A percentile compares a stretch with the other conserved stretches of the same genome.
phyloP scores from a whole-genome alignment of 2,797 vertebrate species.

The Oreortyx pictus region DNA sequence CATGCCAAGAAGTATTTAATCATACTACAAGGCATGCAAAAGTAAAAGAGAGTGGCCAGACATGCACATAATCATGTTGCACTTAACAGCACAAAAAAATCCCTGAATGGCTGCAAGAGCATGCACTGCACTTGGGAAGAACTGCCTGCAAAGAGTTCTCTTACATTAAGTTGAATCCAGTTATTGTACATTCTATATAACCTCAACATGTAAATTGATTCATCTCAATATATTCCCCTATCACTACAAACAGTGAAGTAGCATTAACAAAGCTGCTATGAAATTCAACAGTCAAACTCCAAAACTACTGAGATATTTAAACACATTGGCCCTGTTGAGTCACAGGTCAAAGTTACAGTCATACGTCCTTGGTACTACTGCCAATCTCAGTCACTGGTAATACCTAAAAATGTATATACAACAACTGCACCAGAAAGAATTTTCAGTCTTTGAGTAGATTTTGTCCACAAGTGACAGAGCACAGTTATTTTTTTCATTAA shows the following conservation, averaged over 20 bases:
- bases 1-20: background rate
- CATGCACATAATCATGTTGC: background rate
- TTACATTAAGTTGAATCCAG: background rate
- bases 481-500: background rate
- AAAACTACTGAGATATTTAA: background rate
- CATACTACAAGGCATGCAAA: background rate
- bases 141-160: rapidly evolving
- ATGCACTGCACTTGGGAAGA: rapidly evolving
- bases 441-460: background rate
- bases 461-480: background rate
- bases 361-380: background rate
- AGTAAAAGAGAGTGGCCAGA: background rate
- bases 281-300: background rate
- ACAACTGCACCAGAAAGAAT: rapidly evolving
- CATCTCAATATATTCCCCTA: background rate
- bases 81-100: background rate
- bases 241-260: rapidly evolving
- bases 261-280: background rate
- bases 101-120: rapidly evolving
- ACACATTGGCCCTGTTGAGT: background rate
- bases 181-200: background rate
- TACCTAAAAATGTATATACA: rapidly evolving
- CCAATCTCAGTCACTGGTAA: background rate
- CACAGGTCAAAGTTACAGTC: background rate
- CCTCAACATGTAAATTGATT: rapidly evolving